Base-by-base conservation (phyloP, 2,888 invertebrate genomes). In the Junonia oenone region DNA sequence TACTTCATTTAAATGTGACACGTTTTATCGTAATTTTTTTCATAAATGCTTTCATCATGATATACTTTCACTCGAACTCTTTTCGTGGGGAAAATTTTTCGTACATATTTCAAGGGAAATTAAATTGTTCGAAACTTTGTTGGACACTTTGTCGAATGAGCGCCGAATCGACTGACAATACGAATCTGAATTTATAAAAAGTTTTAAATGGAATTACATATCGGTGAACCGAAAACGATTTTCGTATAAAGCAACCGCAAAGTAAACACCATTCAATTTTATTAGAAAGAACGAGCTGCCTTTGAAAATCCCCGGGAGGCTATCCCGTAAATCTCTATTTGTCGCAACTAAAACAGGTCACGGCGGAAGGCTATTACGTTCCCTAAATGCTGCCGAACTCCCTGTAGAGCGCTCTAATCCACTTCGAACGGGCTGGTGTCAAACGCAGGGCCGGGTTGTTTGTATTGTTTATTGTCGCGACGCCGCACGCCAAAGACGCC, bases 291-390 rank as follows among this genome's bases (percentile, higher is more conserved):
- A 72, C 71, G 75, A 76, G 73, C 71, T 78, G 72, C 73, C 68
- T 78, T 81, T 76, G 77, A 72, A 78, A 81, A 81, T 78, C 79
- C 79, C 78, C 71, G 71, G 73, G 71, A 73, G 75, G 83, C 83
- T 78, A 82, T 85, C 77, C 77, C 80, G 87, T 90, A 90, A 90
- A 89, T 89, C 88, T 89, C 85, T 86, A 89, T 90, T 89, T 89
- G 89, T 89, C 84, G 85, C 88, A 84, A 85, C 83, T 88, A 83
- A 88, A 90, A 83, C 89, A 88, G 89, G 89, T 89, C 89, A 89
- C 89, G 82, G 84, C 78, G 80, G 82, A 81, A 83, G 83, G 86
- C 88, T 87, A 87, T 89, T 87, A 88, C 87, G 86, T 72, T 85
- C 82, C 85, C 88, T 86, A 88, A 89, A 88, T 85, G 86, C 86